phyloP scores from a whole-genome alignment of 1,140 invertebrate genomes.

The Conus betulinus region DNA sequence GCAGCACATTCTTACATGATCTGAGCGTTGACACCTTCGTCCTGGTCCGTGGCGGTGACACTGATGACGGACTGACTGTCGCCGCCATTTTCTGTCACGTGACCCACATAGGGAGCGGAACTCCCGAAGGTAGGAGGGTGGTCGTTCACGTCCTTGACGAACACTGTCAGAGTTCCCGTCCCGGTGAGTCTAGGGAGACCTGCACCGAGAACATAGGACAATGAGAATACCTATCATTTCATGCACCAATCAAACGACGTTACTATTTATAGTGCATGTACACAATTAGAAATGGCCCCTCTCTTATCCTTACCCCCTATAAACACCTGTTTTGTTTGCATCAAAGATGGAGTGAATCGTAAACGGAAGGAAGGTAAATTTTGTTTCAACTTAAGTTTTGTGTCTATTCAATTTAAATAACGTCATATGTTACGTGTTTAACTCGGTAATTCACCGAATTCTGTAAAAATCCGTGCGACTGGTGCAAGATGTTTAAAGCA shows the following conservation, averaged over 20 bases:
- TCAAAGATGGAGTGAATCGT: no score
- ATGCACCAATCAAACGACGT: no score
- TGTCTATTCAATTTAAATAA: no score
- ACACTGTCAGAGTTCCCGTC: conserved; percentile 84
- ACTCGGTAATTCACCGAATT: no score
- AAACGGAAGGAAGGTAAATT: no score
- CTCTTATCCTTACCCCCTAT: no score
- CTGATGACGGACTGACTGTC: conserved; percentile 87
- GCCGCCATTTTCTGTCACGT: conserved; percentile 90
- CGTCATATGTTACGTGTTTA: no score
- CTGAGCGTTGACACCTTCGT: conserved; percentile 91
- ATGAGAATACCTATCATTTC: no score
- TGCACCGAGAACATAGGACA: conserved; percentile 77
- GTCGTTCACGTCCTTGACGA: conserved; percentile 88
- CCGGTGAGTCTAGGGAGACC: conserved; percentile 86
- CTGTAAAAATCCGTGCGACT: no score
- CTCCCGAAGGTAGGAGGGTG: conserved; percentile 88
- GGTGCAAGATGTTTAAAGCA: no score
- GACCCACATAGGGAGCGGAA: conserved; percentile 89
- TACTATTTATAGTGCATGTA: not conserved
- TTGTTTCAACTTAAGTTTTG: no score
- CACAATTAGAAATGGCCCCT: not conserved
- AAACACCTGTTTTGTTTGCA: no score
- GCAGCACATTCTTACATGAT: conserved; percentile 79
- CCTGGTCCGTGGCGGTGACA: conserved; percentile 94